These are phyloP conservation scores for Antitype chi DNA, from an alignment of 2,888 invertebrate genomes.

Conservation along the genomic window DNA sequence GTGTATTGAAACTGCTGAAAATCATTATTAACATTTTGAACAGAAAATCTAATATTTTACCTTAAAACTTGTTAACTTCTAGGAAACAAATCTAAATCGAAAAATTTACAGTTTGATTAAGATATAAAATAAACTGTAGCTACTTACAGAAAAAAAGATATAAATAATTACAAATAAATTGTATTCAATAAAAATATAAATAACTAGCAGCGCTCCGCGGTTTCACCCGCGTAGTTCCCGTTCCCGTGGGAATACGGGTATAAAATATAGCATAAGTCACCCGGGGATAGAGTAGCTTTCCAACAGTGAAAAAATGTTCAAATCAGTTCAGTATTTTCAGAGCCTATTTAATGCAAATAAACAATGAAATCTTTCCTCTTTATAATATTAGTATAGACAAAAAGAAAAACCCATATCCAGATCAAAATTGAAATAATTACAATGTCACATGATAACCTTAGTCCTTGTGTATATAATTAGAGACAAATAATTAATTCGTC, in stretches of 20 bases:
- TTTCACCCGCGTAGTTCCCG: too few relatives aligned
- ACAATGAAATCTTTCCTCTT: too few relatives aligned
- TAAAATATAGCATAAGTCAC: too few relatives aligned
- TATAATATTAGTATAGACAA: too few relatives aligned
- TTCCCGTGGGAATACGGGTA: too few relatives aligned
- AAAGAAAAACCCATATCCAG: neutral
- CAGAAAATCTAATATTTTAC: neutral
- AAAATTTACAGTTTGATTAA: neutral
- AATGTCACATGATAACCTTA: slow-evolving; percentile 14
- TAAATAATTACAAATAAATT: too few relatives aligned
- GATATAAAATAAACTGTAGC: neutral
- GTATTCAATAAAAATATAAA: too few relatives aligned
- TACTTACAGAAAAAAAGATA: neutral
- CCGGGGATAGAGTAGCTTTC: too few relatives aligned
- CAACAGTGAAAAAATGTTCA: too few relatives aligned
- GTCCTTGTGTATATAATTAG: slow-evolving; percentile 7
- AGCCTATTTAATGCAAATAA: too few relatives aligned
- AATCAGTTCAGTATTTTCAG: too few relatives aligned
- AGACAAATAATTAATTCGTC: neutral
- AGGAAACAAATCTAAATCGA: neutral
- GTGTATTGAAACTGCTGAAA: neutral
- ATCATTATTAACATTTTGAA: neutral
- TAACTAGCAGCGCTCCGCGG: too few relatives aligned
- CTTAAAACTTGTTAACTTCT: neutral
- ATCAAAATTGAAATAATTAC: neutral